Base-by-base conservation (phyloP, 2,888 invertebrate species). In the Bellardia bayeri region DNA sequence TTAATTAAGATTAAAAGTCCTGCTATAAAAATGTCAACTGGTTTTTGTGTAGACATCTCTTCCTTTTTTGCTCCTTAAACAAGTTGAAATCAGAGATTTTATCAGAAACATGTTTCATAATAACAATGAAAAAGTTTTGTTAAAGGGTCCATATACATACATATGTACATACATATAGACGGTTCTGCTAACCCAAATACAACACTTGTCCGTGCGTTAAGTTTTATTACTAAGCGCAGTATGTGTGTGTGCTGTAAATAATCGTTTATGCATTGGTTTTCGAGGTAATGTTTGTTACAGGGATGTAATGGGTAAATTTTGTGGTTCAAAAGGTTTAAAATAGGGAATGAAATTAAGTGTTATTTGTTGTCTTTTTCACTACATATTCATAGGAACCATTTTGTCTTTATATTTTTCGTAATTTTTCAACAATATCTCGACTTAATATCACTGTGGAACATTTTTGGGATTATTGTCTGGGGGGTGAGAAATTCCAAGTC, bases 171-270 rank as follows among this genome's bases (percentile, higher is more conserved):
- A 23, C 1, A 11, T 42, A 45, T 16, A 33, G 13, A 54, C 8
- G 54, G 16, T 37, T 71, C 37, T 37, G 71, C 37, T 71, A 37
- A 54, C 71, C 71, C 16, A 71, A 71, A 40, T 71, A 14, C 54
- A 54, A 54, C 54, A 71, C 16, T 16, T 37, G 68, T 37, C 8
- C 9, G 14, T 14, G 13, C 33, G 14, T 49, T 49, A n/a, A 37
- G 9, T 49, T 5, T n/a, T 49, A 49, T 13, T 49, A 49, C 49
- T 14, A 49, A 49, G 49, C 14, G 1, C 5, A 49, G 2, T 5
- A 6, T 49, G 49, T 49, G 49, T 51, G n/a, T 51, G n/a, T 51
- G 7, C n/a, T n/a, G n/a, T 51, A n/a, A 5, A 14, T 49, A 14
- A 6, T 45, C 13, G 45, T 45, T 9, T 45, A 11, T 45, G 45